Base-by-base conservation (phyloP, 2,888 invertebrate species). In the Stenurella melanura region DNA sequence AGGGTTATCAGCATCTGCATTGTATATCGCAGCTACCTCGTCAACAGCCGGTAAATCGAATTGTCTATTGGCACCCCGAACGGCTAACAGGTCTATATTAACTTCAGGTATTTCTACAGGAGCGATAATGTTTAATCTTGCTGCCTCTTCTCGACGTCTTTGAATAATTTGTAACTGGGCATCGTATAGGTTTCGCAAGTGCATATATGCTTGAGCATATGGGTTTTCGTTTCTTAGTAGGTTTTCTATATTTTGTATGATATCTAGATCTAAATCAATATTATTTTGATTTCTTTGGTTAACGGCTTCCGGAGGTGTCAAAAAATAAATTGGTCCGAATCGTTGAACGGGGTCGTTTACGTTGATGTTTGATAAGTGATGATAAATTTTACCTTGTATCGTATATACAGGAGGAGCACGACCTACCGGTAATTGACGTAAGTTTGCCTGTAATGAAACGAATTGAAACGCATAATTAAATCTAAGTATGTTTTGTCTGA, bases 401-500 rank as follows among this genome's bases (percentile, higher is more conserved):
- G 30, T 7, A 7, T 34, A 34, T 34, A 34, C 30, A 5, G 30
- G 30, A 0, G 30, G 67, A 1, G 50, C 19, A 5, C 67, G 34
- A 4, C 50, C 67, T 26, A 4, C 1, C 0, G 54, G 67, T 26
- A 67, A 67, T 15, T 67, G 21, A 1, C 67, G 50, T 10, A 50
- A 15, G 26, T 17, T 67, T 10, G 67, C 56, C n/a, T 67, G 56
- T 9, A 67, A 12, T 1, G 67, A 67, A 9, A 21, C 26, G 17
- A 67, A 67, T 21, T 67, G 67, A 54, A 67, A 54, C 0, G 67
- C 67, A n/a, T 67, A 54, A 21, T 67, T 67, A 26, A 26, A 67
- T n/a, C 4, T 11, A 0, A 67, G 21, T 2, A 54, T 21, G 12
- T 54, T 15, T 12, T n/a, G 1, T 50, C 5, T 50, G 21, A 67